Conservation (phyloP, 2,113 vertebrate species). For the Nipponia nippon region DNA sequence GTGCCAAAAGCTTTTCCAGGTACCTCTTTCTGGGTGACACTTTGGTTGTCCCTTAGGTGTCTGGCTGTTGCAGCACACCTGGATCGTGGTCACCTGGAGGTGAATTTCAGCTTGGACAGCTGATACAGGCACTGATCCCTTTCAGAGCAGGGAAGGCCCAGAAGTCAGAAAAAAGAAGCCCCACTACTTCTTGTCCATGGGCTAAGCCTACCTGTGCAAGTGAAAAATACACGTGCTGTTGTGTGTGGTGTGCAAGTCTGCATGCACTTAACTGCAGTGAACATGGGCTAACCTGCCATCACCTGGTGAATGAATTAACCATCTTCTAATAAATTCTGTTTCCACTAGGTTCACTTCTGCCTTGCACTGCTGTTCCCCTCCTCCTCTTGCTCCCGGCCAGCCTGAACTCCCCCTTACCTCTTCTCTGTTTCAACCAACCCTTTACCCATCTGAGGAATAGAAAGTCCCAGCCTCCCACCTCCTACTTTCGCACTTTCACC, state of each 20-base stretch:
- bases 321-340: neutral
- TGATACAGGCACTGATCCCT: neutral
- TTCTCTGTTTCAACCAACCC: neutral
- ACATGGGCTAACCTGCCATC: neutral
- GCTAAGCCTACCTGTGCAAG: neutral
- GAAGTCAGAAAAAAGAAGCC: neutral
- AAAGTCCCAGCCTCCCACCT: neutral
- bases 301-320: neutral
- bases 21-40: neutral
- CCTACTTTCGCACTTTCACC: neutral
- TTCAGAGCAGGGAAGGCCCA: neutral
- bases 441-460: neutral
- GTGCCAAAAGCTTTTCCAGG: neutral
- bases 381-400: neutral
- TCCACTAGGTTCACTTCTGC: neutral
- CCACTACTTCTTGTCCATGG: neutral
- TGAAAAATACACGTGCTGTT: neutral
- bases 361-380: neutral
- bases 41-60: neutral
- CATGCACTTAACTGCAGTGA: neutral
- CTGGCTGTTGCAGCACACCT: neutral
- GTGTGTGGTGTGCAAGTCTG: neutral
- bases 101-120: neutral
- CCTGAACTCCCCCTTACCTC: neutral
- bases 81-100: neutral